Evolutionary conservation across 2,113 vertebrate genomes (phyloP).

Genomic region (Cavia porcellus): DNA sequence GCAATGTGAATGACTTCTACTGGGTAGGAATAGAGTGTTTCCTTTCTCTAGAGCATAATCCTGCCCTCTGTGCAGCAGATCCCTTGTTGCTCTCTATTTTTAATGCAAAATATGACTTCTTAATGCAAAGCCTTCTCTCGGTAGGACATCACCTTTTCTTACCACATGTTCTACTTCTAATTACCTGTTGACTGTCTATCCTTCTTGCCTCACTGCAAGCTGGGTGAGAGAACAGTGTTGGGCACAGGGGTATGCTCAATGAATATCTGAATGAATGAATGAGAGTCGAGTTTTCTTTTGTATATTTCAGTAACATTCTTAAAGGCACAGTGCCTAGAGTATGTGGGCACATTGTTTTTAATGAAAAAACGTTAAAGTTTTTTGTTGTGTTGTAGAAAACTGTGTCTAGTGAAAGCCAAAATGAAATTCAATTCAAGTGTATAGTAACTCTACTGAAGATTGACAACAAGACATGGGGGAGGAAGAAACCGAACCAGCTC

Average conservation of each 20-base stretch:
- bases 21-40: neutral
- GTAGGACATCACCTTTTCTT: neutral
- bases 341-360: neutral
- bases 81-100: neutral
- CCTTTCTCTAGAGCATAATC: neutral
- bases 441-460: neutral
- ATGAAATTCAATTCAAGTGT: neutral
- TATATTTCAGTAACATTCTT: conserved; percentile 26
- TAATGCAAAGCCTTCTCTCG: neutral
- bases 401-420: conserved; percentile 29
- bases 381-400: neutral
- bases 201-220: neutral
- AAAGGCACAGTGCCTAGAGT: neutral
- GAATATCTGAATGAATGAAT: conserved; percentile 20
- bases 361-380: neutral
- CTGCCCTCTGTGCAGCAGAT: neutral
- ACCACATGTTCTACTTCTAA: neutral
- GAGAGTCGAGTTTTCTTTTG: neutral
- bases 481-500: neutral
- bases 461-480: neutral
- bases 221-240: too few relatives aligned
- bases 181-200: neutral
- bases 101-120: neutral
- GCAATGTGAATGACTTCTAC: neutral
- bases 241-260: neutral